phyloP scores from a whole-genome alignment of 2,888 invertebrate species.

The Parasteatoda lunata region DNA sequence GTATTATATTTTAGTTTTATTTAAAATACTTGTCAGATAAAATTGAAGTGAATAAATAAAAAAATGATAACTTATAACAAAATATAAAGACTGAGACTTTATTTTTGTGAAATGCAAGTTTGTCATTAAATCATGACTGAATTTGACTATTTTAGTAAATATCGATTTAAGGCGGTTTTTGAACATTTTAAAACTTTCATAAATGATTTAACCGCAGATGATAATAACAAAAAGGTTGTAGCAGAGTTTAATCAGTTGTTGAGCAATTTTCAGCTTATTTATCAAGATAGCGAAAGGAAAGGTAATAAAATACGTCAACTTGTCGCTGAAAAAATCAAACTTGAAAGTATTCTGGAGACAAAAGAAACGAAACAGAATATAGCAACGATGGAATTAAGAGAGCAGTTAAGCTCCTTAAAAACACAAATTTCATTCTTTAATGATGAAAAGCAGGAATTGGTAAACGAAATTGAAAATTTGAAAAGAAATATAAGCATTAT shows the following conservation, averaged over 20 bases:
- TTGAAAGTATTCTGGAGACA: not conserved
- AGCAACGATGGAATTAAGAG: not conserved
- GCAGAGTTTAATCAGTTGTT: constrained; percentile 1
- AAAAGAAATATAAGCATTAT: not conserved
- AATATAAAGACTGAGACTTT: no score
- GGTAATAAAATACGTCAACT: not conserved
- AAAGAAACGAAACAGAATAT: not conserved
- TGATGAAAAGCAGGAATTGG: no score
- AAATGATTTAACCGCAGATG: not conserved
- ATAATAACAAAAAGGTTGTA: not conserved
- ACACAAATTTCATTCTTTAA: no score
- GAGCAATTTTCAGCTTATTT: not conserved
- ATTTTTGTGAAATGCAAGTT: no score
- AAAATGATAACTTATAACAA: no score
- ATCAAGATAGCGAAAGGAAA: constrained; percentile 11
- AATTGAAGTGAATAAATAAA: no score
- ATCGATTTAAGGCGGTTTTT: constrained; percentile 6
- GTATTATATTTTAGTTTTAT: no score
- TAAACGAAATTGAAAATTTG: not conserved
- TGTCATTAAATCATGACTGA: not conserved
- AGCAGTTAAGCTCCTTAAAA: not conserved
- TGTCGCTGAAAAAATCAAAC: not conserved
- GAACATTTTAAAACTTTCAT: constrained; percentile 1
- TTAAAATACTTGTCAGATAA: no score
- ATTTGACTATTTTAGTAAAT: not conserved